A percentile compares a stretch with the other conserved stretches of the same genome.
Conservation (phyloP, 2,797 vertebrate species). For the Gambusia yucatana region DNA sequence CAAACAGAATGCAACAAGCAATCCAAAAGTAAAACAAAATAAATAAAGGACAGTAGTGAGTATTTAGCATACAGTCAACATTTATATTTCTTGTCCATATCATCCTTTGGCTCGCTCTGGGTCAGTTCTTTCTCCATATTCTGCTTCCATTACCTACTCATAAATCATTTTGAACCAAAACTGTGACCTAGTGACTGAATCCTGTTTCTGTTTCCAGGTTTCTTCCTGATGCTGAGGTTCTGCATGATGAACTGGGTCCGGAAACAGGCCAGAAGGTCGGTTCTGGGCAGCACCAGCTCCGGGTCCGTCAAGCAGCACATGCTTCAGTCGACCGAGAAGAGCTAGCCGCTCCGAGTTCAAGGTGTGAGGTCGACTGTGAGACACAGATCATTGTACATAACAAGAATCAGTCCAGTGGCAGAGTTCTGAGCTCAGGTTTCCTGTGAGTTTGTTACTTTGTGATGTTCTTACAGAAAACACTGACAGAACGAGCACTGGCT, state of each 20-base stretch:
- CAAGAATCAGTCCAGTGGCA: not conserved
- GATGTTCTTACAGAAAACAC: not conserved
- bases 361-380: not conserved
- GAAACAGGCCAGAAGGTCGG: slow-evolving; percentile 37
- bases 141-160: not conserved
- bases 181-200: not conserved
- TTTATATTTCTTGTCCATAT: not conserved
- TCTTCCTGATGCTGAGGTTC: slow-evolving; percentile 82
- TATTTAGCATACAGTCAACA: not conserved
- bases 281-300: slow-evolving; percentile 60
- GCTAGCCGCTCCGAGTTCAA: slow-evolving; percentile 19
- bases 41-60: not conserved
- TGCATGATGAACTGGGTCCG: slow-evolving; percentile 72
- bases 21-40: not conserved
- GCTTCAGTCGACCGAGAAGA: slow-evolving; percentile 70
- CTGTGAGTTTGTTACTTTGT: not conserved
- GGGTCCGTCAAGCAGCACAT: slow-evolving; percentile 79
- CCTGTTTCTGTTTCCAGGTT: slow-evolving; percentile 64
- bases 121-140: not conserved
- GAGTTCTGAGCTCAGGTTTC: not conserved
- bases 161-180: not conserved
- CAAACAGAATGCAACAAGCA: not conserved
- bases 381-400: not conserved
- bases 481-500: not conserved
- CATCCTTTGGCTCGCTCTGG: not conserved